Evolutionary conservation across 2,113 vertebrate species (phyloP), one percentile per base, ranked within the genome.

Genomic region (Tautogolabrus adspersus): DNA sequence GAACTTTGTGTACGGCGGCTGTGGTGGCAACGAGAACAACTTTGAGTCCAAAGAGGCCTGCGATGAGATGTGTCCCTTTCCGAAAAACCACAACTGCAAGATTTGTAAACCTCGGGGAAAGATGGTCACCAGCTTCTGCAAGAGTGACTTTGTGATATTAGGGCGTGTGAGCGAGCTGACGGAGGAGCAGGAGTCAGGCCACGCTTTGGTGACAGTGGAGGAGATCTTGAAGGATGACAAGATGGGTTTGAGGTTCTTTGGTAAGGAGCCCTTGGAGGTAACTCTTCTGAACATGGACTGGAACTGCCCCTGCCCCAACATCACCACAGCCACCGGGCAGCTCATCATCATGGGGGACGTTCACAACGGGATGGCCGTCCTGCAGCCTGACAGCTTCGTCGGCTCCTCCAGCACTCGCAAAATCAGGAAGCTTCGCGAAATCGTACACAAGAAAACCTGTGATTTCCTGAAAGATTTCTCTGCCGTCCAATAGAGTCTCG

Each of bases 341-440:
- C 96, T 99, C 63, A 96, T 99, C 89, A 96, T 99, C 90, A 99
- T 99, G 98, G 98, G 98, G 0, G 96, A 99, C 0, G 98, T 97
- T 65, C 95, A 98, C 22, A 96, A 96, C 0, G 98, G 98, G 51
- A 99, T 99, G 98, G 98, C 98, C 0, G 89, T 96, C 56, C 94
- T 99, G 10, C 95, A 96, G 88, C 97, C 97, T 0, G 96, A 99
- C 87, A 98, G 97, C 93, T 99, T 98, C 0, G 97, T 99, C 51
- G 95, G 96, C 0, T 77, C 91, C 0, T 96, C 97, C 6, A 97
- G 95, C 70, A 3, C 92, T n/a, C 95, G 97, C 10, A 94, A 96
- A 0, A 89, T 97, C 61, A 92, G 96, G 83, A 99, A 99, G 86
- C 96, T 99, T 8, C 96, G 95, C 0, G 98, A 99, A 75, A 93